Percentiles rank a stretch among this genome's conserved stretches.
phyloP scores from a whole-genome alignment of 2,113 vertebrate genomes.

The Trichechus manatus region DNA sequence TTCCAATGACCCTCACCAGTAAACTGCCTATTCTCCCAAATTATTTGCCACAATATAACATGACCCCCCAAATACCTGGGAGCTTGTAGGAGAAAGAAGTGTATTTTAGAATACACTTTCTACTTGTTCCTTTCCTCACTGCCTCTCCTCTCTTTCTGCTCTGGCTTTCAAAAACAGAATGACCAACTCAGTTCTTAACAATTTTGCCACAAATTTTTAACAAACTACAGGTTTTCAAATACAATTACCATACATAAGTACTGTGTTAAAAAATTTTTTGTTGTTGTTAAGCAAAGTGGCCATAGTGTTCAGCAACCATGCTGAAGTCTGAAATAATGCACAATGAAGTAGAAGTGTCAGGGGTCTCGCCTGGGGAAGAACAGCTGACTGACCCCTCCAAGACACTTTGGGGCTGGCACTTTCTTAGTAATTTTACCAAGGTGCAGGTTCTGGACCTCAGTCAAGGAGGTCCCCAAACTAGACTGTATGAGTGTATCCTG shows the following conservation, averaged over 20 bases:
- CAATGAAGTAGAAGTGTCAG: neutral
- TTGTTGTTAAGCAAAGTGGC: slow-evolving; percentile 1
- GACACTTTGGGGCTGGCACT: neutral
- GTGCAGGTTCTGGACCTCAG: neutral
- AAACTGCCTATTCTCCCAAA: neutral
- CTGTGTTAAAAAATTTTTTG: neutral
- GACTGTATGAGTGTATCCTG: neutral
- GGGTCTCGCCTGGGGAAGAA: neutral
- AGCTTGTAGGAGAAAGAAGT: neutral
- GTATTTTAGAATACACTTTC: slow-evolving; percentile 7
- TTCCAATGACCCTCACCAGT: neutral
- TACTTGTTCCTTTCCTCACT: neutral
- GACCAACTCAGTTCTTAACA: neutral
- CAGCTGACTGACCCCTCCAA: too few species aligned
- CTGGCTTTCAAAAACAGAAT: slow-evolving; percentile 19
- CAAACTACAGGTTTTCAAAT: slow-evolving; percentile 43
- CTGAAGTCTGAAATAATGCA: neutral
- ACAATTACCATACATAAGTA: neutral
- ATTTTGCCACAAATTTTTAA: neutral
- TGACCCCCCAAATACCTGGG: neutral
- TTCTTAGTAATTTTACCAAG: neutral
- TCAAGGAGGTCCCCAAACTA: neutral
- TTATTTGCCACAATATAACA: neutral
- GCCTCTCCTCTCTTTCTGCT: neutral
- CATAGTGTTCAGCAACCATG: neutral